Conservation (phyloP, 2,797 vertebrate genomes). For the Gallinago nigripennis region DNA sequence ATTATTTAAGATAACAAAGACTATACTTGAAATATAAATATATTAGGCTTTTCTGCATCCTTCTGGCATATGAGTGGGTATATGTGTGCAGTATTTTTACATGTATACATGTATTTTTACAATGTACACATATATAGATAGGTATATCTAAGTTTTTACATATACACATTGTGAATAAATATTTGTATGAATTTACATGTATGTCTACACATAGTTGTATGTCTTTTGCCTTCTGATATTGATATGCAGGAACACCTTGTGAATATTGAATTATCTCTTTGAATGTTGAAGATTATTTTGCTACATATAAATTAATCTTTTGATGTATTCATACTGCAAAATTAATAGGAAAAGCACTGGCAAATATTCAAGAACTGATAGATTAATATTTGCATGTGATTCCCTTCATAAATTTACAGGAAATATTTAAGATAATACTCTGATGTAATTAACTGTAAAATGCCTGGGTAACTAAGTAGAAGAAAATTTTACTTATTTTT, state of each 20-base stretch:
- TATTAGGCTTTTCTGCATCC: rapidly evolving
- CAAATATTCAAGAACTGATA: not conserved
- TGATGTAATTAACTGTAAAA: not conserved
- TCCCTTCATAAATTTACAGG: not conserved
- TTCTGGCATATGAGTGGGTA: not conserved
- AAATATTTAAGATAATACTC: not conserved
- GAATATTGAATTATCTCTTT: not conserved
- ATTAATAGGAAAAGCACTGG: not conserved
- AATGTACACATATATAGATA: not conserved
- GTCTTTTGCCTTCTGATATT: not conserved
- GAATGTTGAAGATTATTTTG: not conserved
- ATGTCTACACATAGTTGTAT: not conserved
- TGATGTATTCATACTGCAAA: not conserved
- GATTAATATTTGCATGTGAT: not conserved
- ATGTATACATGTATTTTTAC: not conserved
- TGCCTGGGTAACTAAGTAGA: not conserved
- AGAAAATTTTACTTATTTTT: not conserved
- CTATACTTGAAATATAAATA: not conserved
- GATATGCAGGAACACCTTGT: not conserved
- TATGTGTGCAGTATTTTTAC: not conserved
- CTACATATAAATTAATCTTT: not conserved
- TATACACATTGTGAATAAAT: not conserved
- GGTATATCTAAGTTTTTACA: not conserved
- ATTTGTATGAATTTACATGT: not conserved
- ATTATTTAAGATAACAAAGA: not conserved